Evolutionary conservation across 2,888 invertebrate genomes (phyloP).

Genomic region (Aphrophora alni): DNA sequence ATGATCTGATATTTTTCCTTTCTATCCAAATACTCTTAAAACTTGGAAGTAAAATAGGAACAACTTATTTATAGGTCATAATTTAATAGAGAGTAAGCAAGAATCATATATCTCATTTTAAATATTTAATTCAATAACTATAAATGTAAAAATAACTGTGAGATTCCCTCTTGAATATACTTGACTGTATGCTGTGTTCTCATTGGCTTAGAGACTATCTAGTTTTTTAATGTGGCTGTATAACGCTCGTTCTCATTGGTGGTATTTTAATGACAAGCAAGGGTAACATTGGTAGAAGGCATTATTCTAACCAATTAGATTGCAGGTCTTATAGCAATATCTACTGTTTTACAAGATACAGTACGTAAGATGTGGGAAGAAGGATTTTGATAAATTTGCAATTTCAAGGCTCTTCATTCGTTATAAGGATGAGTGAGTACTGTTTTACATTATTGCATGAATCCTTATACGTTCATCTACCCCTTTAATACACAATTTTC

Average conservation of each 20-base stretch:
- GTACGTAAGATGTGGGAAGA: slow-evolving; percentile 52
- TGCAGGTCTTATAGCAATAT: slow-evolving; percentile 54
- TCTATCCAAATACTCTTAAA: background rate
- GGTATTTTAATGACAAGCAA: slow-evolving; percentile 59
- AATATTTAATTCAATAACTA: background rate
- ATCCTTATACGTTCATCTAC: slow-evolving; percentile 24
- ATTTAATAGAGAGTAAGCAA: background rate
- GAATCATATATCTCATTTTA: background rate
- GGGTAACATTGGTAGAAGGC: slow-evolving; percentile 57
- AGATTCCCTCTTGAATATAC: slow-evolving; percentile 39
- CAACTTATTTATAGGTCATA: background rate
- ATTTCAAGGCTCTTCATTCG: slow-evolving; percentile 50
- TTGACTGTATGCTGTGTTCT: slow-evolving; percentile 52
- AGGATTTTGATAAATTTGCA: slow-evolving; percentile 52
- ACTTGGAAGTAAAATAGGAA: background rate
- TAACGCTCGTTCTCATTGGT: slow-evolving; percentile 55
- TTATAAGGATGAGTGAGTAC: slow-evolving; percentile 52
- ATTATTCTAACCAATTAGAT: slow-evolving; percentile 62
- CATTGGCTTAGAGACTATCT: slow-evolving; percentile 59
- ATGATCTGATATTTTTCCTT: background rate
- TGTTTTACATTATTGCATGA: slow-evolving; percentile 45
- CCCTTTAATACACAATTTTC: slow-evolving; percentile 33
- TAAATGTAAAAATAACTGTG: slow-evolving; percentile 32
- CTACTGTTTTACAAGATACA: slow-evolving; percentile 53
- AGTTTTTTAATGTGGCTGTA: slow-evolving; percentile 57